Evolutionary conservation across 2,888 invertebrate species (phyloP).

Genomic region (Bhutanitis thaidina): DNA sequence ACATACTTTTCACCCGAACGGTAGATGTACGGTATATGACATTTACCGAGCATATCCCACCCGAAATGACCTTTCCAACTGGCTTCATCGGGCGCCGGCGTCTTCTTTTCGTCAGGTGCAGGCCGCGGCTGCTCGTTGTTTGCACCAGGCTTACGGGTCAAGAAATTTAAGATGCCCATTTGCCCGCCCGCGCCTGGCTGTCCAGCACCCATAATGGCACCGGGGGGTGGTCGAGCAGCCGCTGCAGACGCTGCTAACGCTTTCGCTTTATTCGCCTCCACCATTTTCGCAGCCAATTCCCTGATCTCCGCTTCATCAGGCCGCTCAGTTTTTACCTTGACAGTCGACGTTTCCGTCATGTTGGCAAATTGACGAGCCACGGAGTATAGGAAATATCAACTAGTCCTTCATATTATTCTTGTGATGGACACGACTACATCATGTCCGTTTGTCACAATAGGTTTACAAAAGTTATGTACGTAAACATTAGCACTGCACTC

Average conservation of each 20-base stretch:
- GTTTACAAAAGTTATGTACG: constrained; percentile 48
- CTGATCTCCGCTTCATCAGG: constrained; percentile 93
- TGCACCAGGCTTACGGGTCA: constrained; percentile 71
- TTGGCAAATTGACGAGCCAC: constrained; percentile 25
- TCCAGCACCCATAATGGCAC: constrained; percentile 52
- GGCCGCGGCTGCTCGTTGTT: constrained; percentile 48
- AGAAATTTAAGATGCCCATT: constrained; percentile 82
- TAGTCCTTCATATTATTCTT: not conserved
- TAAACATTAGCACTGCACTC: constrained; percentile 56
- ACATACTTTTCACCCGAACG: constrained; percentile 92
- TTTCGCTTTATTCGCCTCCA: constrained; percentile 88
- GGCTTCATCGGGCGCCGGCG: constrained; percentile 83
- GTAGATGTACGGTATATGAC: constrained; percentile 93
- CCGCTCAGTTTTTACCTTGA: constrained; percentile 85
- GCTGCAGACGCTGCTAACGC: constrained; percentile 71
- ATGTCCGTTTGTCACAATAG: constrained; percentile 43
- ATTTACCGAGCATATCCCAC: constrained; percentile 93
- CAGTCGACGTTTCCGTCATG: constrained; percentile 53
- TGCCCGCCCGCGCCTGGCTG: constrained; percentile 64
- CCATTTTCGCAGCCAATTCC: constrained; percentile 92
- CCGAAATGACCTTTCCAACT: constrained; percentile 92
- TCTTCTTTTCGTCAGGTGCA: constrained; percentile 59
- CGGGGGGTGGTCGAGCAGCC: constrained; percentile 72
- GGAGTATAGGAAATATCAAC: not conserved
- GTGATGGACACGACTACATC: constrained; percentile 51